Conservation (phyloP, 1,140 invertebrate genomes). For the Hermetia illucens region DNA sequence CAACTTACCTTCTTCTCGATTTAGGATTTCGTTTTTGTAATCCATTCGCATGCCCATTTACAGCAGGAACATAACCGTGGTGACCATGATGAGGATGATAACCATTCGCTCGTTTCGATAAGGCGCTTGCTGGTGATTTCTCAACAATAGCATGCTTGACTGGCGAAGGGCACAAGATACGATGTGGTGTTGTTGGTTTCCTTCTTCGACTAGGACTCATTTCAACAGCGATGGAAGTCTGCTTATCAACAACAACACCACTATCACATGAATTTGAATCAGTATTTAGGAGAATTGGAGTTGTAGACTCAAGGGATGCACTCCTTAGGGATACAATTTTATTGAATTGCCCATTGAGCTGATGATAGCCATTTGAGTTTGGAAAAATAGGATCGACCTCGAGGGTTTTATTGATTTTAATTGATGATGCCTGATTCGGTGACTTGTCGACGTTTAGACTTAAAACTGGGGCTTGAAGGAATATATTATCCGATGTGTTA, state of each 20-base stretch:
- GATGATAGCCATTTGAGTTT: not conserved
- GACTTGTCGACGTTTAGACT: conserved; percentile 27
- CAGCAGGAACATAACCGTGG: not conserved
- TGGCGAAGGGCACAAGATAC: conserved; percentile 27
- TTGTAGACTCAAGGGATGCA: conserved; percentile 3
- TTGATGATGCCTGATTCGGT: conserved; percentile 26
- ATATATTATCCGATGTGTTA: conserved; percentile 30
- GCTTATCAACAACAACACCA: conserved; percentile 19
- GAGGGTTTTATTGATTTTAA: conserved; percentile 26
- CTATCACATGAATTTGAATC: conserved; percentile 30
- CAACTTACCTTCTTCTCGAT: conserved; percentile 4
- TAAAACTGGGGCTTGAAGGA: conserved; percentile 26
- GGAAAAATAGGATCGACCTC: conserved; percentile 22
- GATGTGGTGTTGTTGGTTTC: conserved; percentile 29
- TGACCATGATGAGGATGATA: too few species aligned
- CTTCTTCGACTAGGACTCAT: conserved; percentile 7
- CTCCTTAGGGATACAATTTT: conserved; percentile 24
- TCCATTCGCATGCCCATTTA: not conserved
- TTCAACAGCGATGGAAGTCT: conserved; percentile 5
- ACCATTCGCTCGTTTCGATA: too few species aligned
- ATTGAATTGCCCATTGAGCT: conserved; percentile 25
- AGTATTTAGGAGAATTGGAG: conserved; percentile 16
- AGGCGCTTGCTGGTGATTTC: not conserved
- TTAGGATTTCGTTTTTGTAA: conserved; percentile 1
- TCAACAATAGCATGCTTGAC: conserved; percentile 13